These are phyloP conservation scores for Camelus dromedarius DNA, from an alignment of 2,113 vertebrate genomes.

Conservation along the genomic window DNA sequence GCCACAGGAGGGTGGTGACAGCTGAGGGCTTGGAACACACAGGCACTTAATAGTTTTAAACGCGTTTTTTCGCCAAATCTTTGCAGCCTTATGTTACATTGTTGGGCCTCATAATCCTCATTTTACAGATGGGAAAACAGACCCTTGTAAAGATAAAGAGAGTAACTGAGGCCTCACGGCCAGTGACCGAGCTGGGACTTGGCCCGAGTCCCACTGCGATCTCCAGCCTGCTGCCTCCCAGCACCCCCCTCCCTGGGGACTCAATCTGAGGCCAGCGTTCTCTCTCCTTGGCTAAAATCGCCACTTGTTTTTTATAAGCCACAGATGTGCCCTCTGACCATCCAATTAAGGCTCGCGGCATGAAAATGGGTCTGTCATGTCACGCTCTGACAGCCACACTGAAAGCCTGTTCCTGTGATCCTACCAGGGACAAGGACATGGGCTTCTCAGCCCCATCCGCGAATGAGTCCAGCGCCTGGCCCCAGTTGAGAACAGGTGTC, in stretches of 20 bases:
- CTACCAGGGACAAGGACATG: not conserved
- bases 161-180: not conserved
- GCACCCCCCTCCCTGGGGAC: not conserved
- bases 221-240: not conserved
- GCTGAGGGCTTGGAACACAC: not conserved
- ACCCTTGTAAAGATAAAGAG: not conserved
- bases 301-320: not conserved
- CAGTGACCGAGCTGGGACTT: not conserved
- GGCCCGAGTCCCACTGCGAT: not conserved
- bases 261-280: not conserved
- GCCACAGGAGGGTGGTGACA: rapidly evolving
- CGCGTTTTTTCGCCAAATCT: not conserved
- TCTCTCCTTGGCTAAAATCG: not conserved
- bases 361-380: slow-evolving; percentile 22
- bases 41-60: not conserved
- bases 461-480: not conserved
- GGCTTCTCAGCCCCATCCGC: rapidly evolving
- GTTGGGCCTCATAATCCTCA: not conserved
- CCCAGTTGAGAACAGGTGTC: not conserved
- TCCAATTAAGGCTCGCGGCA: not conserved
- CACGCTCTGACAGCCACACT: not conserved
- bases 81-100: rapidly evolving
- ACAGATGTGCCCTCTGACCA: slow-evolving; percentile 33
- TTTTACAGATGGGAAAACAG: not conserved
- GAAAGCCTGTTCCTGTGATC: not conserved